A percentile compares a stretch with the other conserved stretches of the same genome.
Conservation (phyloP, 2,888 invertebrate genomes). For the Ptychoptera albimana region DNA sequence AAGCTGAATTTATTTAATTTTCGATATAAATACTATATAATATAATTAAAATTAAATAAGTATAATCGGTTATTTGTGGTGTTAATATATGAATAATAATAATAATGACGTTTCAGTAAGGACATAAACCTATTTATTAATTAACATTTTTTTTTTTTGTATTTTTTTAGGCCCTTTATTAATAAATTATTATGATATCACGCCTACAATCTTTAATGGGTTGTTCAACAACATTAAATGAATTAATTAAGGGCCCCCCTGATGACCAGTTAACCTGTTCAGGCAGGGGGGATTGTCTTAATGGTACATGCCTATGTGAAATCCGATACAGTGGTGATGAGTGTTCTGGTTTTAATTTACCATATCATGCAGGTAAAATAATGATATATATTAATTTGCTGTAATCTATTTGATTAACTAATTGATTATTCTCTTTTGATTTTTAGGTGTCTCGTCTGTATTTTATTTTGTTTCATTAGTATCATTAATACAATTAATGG, state of each 20-base stretch:
- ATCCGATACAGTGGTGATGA: constrained; percentile 72
- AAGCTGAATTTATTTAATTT: too few relatives aligned
- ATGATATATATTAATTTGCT: constrained; percentile 9
- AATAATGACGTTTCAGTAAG: too few relatives aligned
- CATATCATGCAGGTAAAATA: constrained; percentile 45
- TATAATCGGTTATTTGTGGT: neutral
- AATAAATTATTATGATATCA: constrained; percentile 22
- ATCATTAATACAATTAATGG: constrained; percentile 68
- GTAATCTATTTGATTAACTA: neutral
- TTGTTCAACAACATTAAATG: constrained; percentile 22
- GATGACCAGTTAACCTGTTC: constrained; percentile 42
- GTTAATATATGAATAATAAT: neutral
- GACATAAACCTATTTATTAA: neutral
- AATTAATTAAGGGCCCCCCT: constrained; percentile 16
- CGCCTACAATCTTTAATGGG: constrained; percentile 29
- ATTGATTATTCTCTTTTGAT: neutral
- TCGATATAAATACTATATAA: too few relatives aligned
- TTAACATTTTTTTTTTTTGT: constrained; percentile 1
- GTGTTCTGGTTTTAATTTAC: constrained; percentile 68
- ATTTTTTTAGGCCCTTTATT: constrained; percentile 5
- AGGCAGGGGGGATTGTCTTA: constrained; percentile 80
- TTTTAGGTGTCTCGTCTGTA: constrained; percentile 48
- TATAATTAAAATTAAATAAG: too few relatives aligned
- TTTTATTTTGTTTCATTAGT: constrained; percentile 73
- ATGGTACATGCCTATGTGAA: constrained; percentile 83